Base-by-base conservation (phyloP, 1,140 invertebrate genomes). In the Meloidogyne floridensis region DNA sequence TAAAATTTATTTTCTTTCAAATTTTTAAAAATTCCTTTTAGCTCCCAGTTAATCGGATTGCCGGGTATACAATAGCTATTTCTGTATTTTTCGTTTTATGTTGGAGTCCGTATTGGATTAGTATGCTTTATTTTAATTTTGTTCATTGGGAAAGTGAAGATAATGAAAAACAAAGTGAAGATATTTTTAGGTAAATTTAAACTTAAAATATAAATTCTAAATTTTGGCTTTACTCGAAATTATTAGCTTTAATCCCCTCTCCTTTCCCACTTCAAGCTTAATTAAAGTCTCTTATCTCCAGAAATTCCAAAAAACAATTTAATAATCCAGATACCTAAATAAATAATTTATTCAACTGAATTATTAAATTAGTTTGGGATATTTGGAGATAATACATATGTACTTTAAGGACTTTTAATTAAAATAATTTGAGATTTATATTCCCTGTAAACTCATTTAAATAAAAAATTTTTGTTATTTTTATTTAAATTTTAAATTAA, bases 41-140 rank as follows among this genome's bases (percentile, higher is more conserved):
- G 70, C 80, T 88, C 5, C 88, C 88, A 18, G 85, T 89, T 10
- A 81, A 78, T 42, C 80, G 86, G n/a, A 88, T 89, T 42, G 88
- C 88, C 56, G 73, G 81, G 13, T 89, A 90, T 81, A 89, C 88
- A 15, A 89, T 89, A 47, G 87, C 87, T 51, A 89, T 89, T 73
- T 89, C 87, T 15, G 80, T 82, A 6, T 89, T 89, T 73, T 89
- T 87, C 75, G 84, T 89, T 47, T 13, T 90, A 15, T 89, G 88
- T 80, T 89, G 88, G 88, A 74, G 71, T 18, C 86, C 86, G 8
- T 86, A 86, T 71, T 86, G 85, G 85, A 65, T 77, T 20, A 83
- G 84, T 32, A 84, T 84, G 84, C 77, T 84, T 15, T 84, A 84
- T 77, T 78, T 84, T 47, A 84, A 84, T 54, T 74, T 84, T 18